Conservation (phyloP, 1,140 invertebrate species). For the Goniozus legneri region DNA sequence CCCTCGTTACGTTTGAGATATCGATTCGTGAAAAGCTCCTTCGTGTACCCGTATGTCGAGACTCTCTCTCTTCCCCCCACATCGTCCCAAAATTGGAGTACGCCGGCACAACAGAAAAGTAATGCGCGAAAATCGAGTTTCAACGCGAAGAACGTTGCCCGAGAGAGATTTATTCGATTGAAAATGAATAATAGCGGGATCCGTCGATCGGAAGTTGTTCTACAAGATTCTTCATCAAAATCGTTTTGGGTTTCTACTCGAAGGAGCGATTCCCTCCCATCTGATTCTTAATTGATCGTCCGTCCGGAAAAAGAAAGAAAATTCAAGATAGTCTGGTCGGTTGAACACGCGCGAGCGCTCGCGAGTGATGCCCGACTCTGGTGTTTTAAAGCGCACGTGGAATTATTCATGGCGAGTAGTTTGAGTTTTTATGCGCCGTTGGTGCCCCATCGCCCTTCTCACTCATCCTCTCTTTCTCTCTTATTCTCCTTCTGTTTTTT, state of each 20-base stretch:
- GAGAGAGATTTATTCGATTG: too few species aligned
- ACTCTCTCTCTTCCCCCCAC: slow-evolving; percentile 8
- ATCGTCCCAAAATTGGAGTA: too few species aligned
- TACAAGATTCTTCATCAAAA: too few species aligned
- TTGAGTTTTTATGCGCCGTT: slow-evolving; percentile 35
- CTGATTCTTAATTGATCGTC: slow-evolving; percentile 26
- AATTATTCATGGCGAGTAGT: slow-evolving; percentile 46
- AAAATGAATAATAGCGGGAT: too few species aligned
- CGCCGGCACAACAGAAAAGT: too few species aligned
- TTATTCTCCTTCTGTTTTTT: too few species aligned
- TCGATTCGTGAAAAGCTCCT: slow-evolving; percentile 11
- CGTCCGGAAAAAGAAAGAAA: neutral
- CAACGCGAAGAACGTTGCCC: too few species aligned
- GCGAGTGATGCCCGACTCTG: slow-evolving; percentile 2
- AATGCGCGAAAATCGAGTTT: too few species aligned
- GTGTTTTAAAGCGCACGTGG: slow-evolving; percentile 20
- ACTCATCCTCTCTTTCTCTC: neutral
- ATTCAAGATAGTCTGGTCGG: too few species aligned
- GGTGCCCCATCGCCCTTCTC: slow-evolving; percentile 12
- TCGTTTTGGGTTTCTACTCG: too few species aligned
- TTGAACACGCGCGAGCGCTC: neutral
- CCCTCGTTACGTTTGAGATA: slow-evolving; percentile 27
- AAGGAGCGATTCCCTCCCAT: too few species aligned
- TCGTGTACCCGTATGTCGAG: slow-evolving; percentile 3
- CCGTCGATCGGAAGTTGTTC: too few species aligned